Conservation (phyloP, 2,888 invertebrate genomes). For the Dolomedes plantarius region DNA sequence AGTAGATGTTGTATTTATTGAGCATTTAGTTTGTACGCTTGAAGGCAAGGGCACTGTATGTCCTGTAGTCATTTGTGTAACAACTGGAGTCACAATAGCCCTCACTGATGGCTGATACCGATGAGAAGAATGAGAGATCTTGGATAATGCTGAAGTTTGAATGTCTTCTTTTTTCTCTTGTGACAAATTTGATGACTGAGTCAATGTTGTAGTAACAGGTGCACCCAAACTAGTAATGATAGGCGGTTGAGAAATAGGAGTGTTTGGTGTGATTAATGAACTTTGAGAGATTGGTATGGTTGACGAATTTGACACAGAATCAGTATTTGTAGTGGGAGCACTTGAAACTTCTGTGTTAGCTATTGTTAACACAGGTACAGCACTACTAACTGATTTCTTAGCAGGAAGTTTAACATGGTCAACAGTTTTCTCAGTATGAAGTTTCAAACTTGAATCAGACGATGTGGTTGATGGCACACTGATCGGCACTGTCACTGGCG, state of each 20-base stretch:
- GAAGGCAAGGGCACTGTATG: constrained; percentile 23
- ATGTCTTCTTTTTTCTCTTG: constrained; percentile 13
- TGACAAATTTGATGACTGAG: not conserved
- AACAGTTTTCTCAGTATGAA: not conserved
- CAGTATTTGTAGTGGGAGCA: constrained; percentile 14
- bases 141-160: not conserved
- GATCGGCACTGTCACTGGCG: not conserved
- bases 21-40: constrained; percentile 29
- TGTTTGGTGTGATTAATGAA: too few relatives aligned
- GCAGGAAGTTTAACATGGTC: constrained; percentile 14
- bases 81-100: constrained; percentile 37
- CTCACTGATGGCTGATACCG: constrained; percentile 34
- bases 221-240: constrained; percentile 17
- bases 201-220: constrained; percentile 11
- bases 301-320: not conserved
- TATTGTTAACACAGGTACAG: constrained; percentile 38
- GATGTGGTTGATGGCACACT: not conserved
- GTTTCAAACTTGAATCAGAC: not conserved
- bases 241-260: too few relatives aligned
- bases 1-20: constrained; percentile 4
- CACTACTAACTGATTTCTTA: constrained; percentile 23
- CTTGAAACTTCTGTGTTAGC: constrained; percentile 27
- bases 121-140: constrained; percentile 28
- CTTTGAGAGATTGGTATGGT: constrained; percentile 22
- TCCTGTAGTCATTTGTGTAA: constrained; percentile 27